A percentile compares a stretch with the other conserved stretches of the same genome.
phyloP scores from a whole-genome alignment of 2,888 invertebrate genomes.

The Hecatera dysodea region DNA sequence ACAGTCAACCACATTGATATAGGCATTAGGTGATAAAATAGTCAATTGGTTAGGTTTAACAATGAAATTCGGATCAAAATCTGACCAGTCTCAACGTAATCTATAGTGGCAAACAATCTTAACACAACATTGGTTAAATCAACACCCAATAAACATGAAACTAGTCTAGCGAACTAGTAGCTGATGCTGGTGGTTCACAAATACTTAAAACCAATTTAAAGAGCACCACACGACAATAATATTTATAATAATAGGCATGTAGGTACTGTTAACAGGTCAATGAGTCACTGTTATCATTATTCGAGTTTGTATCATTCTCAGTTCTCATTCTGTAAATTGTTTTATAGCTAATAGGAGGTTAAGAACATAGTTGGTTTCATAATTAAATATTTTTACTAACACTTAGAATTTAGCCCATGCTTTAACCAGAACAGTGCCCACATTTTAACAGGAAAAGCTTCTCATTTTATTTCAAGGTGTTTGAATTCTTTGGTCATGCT shows the following conservation, averaged over 20 bases:
- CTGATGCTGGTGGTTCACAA: background rate
- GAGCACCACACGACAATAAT: background rate
- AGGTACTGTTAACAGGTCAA: slow-evolving; percentile 26
- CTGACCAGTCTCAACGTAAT: too few relatives aligned
- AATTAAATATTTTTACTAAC: background rate
- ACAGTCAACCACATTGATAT: background rate
- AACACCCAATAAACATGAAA: background rate
- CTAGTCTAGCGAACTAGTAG: too few relatives aligned
- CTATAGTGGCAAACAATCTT: background rate
- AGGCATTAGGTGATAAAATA: background rate
- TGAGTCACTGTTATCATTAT: slow-evolving; percentile 45
- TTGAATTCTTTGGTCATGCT: background rate
- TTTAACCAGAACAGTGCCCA: background rate
- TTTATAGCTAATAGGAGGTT: background rate
- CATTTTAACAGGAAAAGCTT: slow-evolving; percentile 10
- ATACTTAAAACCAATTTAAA: slow-evolving; percentile 20
- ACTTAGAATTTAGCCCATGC: background rate
- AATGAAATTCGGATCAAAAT: background rate
- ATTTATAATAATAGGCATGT: slow-evolving; percentile 9
- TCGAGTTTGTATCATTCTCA: background rate
- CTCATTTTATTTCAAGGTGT: background rate
- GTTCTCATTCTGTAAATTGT: background rate
- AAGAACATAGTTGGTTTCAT: background rate
- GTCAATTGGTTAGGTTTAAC: background rate
- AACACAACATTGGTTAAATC: background rate